These are phyloP conservation scores for Brachyhypopomus gauderio DNA, from an alignment of 2,113 vertebrate species.

Conservation along the genomic window DNA sequence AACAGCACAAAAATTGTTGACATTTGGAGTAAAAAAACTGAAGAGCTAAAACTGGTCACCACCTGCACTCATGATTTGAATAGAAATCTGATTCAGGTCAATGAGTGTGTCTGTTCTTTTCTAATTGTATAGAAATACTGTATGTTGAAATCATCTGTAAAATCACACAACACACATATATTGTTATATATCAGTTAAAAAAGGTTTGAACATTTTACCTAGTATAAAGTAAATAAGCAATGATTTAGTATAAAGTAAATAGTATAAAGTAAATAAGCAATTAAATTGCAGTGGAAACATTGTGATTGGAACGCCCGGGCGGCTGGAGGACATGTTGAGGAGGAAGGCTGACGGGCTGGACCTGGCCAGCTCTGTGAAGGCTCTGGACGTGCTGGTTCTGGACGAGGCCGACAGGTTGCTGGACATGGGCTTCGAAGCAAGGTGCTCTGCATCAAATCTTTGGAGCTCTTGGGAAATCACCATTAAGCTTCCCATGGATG, in stretches of 20 bases:
- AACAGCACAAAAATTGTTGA: too few relatives aligned
- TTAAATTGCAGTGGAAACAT: conserved; percentile 83
- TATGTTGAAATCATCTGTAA: too few relatives aligned
- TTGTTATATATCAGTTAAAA: too few relatives aligned
- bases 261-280: background rate
- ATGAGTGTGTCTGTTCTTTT: background rate
- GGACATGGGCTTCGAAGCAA: conserved; percentile 95
- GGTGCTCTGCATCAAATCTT: conserved; percentile 68
- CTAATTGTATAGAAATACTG: background rate
- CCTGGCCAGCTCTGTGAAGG: conserved; percentile 79
- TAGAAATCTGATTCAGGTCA: too few relatives aligned
- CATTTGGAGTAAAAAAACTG: too few relatives aligned
- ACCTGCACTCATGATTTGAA: too few relatives aligned
- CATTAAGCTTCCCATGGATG: background rate
- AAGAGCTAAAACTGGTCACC: too few relatives aligned
- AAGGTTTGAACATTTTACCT: too few relatives aligned
- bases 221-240: background rate
- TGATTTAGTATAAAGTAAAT: too few relatives aligned
- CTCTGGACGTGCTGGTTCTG: conserved; percentile 89
- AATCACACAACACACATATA: too few relatives aligned
- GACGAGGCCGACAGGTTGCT: conserved; percentile 94
- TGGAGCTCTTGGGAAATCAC: background rate
- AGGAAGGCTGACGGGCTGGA: conserved; percentile 89
- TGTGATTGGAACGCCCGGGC: conserved; percentile 88
- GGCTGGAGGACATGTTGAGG: conserved; percentile 94